Evolutionary conservation across 2,113 vertebrate genomes (phyloP).

Genomic region (Cochlearius cochlearius): DNA sequence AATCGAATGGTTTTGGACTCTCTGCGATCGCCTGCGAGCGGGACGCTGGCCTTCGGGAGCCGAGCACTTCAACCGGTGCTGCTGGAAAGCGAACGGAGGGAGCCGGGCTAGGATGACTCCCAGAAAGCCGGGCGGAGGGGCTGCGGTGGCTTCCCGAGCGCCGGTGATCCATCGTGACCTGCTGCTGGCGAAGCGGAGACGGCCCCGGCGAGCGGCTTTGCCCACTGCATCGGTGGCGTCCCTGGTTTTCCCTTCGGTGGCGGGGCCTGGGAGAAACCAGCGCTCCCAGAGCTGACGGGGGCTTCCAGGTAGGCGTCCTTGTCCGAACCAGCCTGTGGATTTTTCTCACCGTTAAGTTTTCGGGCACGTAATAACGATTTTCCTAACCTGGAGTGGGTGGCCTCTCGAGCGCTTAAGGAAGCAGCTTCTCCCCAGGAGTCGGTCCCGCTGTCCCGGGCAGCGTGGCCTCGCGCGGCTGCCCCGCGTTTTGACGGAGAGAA

Average conservation of each 20-base stretch:
- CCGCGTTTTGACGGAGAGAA: not conserved
- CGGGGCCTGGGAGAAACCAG: not conserved
- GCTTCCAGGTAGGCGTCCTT: not conserved
- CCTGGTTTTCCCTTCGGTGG: not conserved
- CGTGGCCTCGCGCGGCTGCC: not conserved
- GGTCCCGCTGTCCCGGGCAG: rapidly evolving
- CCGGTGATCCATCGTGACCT: not conserved
- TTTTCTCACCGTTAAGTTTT: not conserved
- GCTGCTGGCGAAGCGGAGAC: rapidly evolving
- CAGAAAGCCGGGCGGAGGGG: not conserved
- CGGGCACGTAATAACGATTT: rapidly evolving
- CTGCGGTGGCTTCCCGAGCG: not conserved
- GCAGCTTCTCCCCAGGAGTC: rapidly evolving
- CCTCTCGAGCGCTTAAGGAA: not conserved
- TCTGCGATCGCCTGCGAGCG: not conserved
- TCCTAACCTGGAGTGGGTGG: not conserved
- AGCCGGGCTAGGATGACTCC: not conserved
- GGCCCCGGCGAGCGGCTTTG: rapidly evolving
- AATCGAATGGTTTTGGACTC: not conserved
- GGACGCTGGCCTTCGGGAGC: not conserved
- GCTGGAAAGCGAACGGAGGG: not conserved
- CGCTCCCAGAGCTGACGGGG: rapidly evolving
- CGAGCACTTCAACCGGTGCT: not conserved
- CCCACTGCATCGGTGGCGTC: not conserved
- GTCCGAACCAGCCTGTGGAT: rapidly evolving